Evolutionary conservation across 2,888 invertebrate species (phyloP), one percentile per base, ranked within the genome.

Genomic region (Euphydryas editha): DNA sequence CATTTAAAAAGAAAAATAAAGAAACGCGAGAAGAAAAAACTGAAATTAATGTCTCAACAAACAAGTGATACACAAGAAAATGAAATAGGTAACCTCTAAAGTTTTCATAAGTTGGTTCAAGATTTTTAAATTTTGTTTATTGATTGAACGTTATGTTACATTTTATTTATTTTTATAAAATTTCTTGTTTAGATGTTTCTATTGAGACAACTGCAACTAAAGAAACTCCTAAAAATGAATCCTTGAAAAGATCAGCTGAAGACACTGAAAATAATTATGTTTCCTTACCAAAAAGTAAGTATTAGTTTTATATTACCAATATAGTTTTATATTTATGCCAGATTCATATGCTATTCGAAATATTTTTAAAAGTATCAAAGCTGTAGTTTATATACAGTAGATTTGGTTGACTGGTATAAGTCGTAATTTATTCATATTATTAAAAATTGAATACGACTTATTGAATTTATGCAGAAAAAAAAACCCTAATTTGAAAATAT

Each of bases 1-100:
- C 93, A 96, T 59, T 87, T 96, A 24, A 94, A 96, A 94, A 93
- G 95, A 63, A 97, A 97, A 87, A 96, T 97, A 39, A 96, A 95
- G 72, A 96, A 96, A 78, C 93, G 95, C 0, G 96, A 96, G 76
- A 95, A 95, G 76, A 95, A 94, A 72, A 97, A 95, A 80, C 80
- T 94, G 30, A 94, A 94, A 72, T 78, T 95, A 11, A 79, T 81
- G 13, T 83, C 84, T 59, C 75, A 95, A 74, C 95, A 95, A 79
- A 90, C 95, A 1, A 80, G 74, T 37, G 74, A 63, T 13, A 69
- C 70, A 58, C 42, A 74, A 21, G 76, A 79, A 62, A 75, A 75
- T 59, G 66, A 64, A 75, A 71, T 77, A 81, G 85, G 87, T 88
- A 83, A 82, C 76, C 76, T 77, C 61, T 39, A 62, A 59, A 44